Evolutionary conservation across 1,140 invertebrate genomes (phyloP).

Genomic region (Drosophila mauritiana): DNA sequence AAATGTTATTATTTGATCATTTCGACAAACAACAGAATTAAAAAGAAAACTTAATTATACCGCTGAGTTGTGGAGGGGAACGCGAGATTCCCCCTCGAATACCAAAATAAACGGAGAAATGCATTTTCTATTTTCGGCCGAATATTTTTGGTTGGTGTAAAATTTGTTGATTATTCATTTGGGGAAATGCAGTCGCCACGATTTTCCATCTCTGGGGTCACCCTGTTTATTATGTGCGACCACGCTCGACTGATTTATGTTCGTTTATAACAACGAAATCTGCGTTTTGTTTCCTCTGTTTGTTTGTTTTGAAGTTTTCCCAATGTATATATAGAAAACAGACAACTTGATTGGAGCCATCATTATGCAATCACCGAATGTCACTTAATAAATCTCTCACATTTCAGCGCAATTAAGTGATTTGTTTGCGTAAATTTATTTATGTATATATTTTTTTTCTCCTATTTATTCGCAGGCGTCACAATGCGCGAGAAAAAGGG

Average conservation of each 20-base stretch:
- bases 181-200: slow-evolving; percentile 18
- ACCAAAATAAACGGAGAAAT: slow-evolving; percentile 46
- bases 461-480: slow-evolving; percentile 88
- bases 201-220: slow-evolving; percentile 28
- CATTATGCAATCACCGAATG: slow-evolving; percentile 52
- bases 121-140: slow-evolving; percentile 58
- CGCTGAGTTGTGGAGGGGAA: not conserved
- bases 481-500: slow-evolving; percentile 96
- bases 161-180: slow-evolving; percentile 44
- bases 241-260: slow-evolving; percentile 80
- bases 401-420: slow-evolving; percentile 49
- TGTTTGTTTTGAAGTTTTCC: slow-evolving; percentile 59
- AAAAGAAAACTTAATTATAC: slow-evolving; percentile 70
- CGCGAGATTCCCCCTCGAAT: slow-evolving; percentile 12
- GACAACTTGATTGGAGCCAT: slow-evolving; percentile 38
- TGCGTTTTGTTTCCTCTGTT: slow-evolving; percentile 49
- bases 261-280: slow-evolving; percentile 73
- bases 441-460: slow-evolving; percentile 14
- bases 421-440: slow-evolving; percentile 32
- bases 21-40: slow-evolving; percentile 34
- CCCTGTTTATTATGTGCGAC: slow-evolving; percentile 71
- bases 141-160: slow-evolving; percentile 40
- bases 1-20: slow-evolving; percentile 68
- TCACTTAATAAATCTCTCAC: slow-evolving; percentile 35
- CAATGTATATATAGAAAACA: slow-evolving; percentile 8